Evolutionary conservation across 2,113 vertebrate genomes (phyloP), one percentile per base, ranked within the genome.

Genomic region (Bos indicus): DNA sequence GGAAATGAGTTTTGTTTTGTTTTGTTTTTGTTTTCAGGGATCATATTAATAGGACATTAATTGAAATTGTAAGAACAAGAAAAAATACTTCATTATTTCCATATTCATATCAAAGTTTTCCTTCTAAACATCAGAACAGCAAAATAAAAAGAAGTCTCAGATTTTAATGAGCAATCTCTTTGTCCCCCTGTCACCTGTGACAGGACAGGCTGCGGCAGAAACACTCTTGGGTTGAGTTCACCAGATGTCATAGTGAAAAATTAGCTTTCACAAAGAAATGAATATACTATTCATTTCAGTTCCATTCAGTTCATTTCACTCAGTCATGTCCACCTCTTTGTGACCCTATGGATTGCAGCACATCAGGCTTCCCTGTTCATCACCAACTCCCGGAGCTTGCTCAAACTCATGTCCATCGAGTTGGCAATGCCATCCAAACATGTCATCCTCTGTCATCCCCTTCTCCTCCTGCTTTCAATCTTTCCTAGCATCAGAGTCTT

Each of bases 21-120:
- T 36, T 12, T 48, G 48, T 8, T 67, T n/a, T n/a, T 51, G 36
- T 59, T 67, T 52, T 21, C 21, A 67, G 9, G 9, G 9, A 86
- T 94, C 26, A 62, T 56, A 94, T 95, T 97, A 90, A 96, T 89
- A 95, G 95, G 86, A 64, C 13, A 94, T 82, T 71, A 60, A 43
- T 93, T 88, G 30, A 95, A 93, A 77, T 93, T 88, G 21, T 59
- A 94, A 84, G 52, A 14, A 92, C 2, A 94, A 78, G 33, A 56
- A 46, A 77, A 89, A 26, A 48, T 36, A 54, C 23, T 78, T 95
- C 2, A 90, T 71, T 36, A 95, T 95, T 92, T 95, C 28, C 77
- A 80, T 88, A 95, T 51, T 91, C 28, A 57, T 86, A 82, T 3
- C 96, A 84, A 94, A 93, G 74, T 14, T 19, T 86, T 59, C 10